Base-by-base conservation (phyloP, 2,888 invertebrate genomes). In the Aphodius granarius region DNA sequence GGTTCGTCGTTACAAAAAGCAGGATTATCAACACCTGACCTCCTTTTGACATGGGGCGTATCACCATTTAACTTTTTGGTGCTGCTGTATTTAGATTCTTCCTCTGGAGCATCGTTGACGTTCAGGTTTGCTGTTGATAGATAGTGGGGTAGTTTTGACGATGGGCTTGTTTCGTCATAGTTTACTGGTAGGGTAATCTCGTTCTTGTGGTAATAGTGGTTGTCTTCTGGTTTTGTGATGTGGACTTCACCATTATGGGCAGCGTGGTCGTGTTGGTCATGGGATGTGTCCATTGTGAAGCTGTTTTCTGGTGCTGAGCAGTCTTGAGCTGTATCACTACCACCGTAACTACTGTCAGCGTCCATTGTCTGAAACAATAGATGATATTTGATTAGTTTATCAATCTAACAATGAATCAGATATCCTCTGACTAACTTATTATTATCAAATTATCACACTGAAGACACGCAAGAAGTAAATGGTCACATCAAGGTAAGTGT, bases 21-120 rank as follows among this genome's bases (percentile, higher is more conserved):
- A 0, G 87, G 87, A 82, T 88, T 88, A 76, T 89, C 88, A 82
- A 91, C 88, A 23, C 91, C 88, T 4, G 78, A 71, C 23, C 83
- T 83, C 70, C 83, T 84, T 9, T 78, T 81, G 22, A 79, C 75
- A 65, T 81, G 80, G 9, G 83, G 81, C 3, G 81, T 79, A 18
- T 81, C 80, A 5, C 79, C 81, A 73, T 86, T 85, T 75, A 88
- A 81, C 68, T 85, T 85, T 75, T 84, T 86, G 23, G 86, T 85
- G 80, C 87, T 87, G 76, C 83, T 86, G 75, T 86, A 88, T 75
- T 86, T 86, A 73, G 83, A 85, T 77, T 86, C 85, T 78, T 85
- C 83, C 75, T 86, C 85, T 66, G 82, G 77, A 18, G 82, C 83
- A 75, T 86, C 86, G 79, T 85, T 86, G 77, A 87, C 85, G 79